Evolutionary conservation across 1,140 invertebrate species (phyloP), one percentile per base, ranked within the genome.

Genomic region (Luehdorfia chinensis): DNA sequence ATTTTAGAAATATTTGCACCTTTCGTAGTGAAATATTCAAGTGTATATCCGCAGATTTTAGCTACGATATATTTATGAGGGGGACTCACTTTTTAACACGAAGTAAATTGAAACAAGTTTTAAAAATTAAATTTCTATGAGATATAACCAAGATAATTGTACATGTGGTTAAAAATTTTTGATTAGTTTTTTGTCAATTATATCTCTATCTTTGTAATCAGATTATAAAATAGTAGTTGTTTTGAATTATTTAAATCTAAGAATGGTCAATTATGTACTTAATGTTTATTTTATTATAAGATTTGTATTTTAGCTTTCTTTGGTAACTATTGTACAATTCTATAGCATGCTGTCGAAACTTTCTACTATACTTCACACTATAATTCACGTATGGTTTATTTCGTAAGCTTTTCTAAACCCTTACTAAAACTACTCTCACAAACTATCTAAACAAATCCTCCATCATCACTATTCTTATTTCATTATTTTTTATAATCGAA

Each of bases 1-100:
- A 85, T 85, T 85, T 85, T 85, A 85, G 81, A 81, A 75, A 76
- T 85, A 85, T 85, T 85, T 85, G 81, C 81, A 85, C 81, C 76
- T 72, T 75, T 81, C 68, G 78, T 80, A 85, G 75, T 77, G 66
- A 63, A 75, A 74, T 84, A 78, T 75, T 75, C 66, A 67, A 70
- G 66, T 75, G 71, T 83, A 81, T 77, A 76, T 75, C 71, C 71
- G 78, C 81, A 83, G 72, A 71, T 64, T 66, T 73, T 77, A 79
- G 68, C 65, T 79, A 81, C 65, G 66, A 44, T 60, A 63, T 74
- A 72, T 75, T 66, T 60, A 68, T 60, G 52, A 59, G 39, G 51
- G 32, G 53, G 12, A 64, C 59, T 36, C 27, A 75, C 66, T 63
- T 58, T 52, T 51, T 8, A 57, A 56, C 45, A 53, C 54, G 48